Evolutionary conservation across 2,113 vertebrate species (phyloP).

Genomic region (Rhinolophus sinicus): DNA sequence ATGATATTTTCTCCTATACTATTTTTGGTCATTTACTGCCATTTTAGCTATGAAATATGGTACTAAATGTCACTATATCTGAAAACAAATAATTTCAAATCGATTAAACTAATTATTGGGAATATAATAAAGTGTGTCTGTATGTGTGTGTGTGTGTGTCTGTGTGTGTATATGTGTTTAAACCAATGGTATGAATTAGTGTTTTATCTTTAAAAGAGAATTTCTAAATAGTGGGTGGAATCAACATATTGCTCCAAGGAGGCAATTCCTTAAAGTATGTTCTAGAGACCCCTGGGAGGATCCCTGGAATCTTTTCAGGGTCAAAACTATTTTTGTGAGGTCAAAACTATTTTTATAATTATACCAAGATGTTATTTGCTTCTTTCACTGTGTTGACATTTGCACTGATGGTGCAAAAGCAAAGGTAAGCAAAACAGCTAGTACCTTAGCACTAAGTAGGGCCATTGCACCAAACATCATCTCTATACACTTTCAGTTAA

Average conservation of each 20-base stretch:
- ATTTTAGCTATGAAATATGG: not conserved
- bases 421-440: not conserved
- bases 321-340: not conserved
- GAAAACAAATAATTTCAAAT: conserved; percentile 11
- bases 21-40: not conserved
- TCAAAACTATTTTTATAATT: not conserved
- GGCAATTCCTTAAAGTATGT: not conserved
- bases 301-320: not conserved
- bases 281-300: not conserved
- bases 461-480: not conserved
- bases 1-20: not conserved
- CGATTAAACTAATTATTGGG: not conserved
- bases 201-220: conserved; percentile 19
- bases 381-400: not conserved
- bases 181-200: not conserved
- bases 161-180: not conserved
- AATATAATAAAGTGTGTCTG: not conserved
- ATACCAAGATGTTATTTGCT: not conserved
- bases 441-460: not conserved
- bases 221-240: not conserved
- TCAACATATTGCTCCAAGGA: not conserved
- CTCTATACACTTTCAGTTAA: not conserved
- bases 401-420: not conserved
- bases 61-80: not conserved
- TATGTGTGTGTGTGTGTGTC: too few relatives aligned